Evolutionary conservation across 2,888 invertebrate genomes (phyloP), one percentile per base, ranked within the genome.

Genomic region (Mimumesa dahlbomi): DNA sequence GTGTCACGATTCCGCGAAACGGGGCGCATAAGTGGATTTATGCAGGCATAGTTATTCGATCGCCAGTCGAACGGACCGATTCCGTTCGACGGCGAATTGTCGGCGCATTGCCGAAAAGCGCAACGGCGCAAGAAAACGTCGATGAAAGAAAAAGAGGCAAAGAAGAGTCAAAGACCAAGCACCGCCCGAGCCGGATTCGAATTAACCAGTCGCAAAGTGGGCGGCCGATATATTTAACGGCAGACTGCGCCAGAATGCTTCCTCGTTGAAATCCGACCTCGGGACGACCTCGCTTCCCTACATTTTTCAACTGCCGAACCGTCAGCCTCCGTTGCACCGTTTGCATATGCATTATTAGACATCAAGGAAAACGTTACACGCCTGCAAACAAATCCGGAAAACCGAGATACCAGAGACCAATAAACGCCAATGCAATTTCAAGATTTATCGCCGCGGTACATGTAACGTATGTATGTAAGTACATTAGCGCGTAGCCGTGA

Each of bases 221-320:
- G 63, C 77, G 68, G 42, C 46, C 57, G 66, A 50, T 77, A 72
- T 74, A 77, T 76, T 79, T 79, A 79, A 79, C 61, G 36, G 34
- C 61, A 50, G 61, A 68, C 76, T 69, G 68, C 63, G 57, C 56
- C 69, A 65, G 73, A 77, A 73, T 70, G 74, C 79, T 79, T 78
- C 75, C 75, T 75, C 72, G 61, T 78, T 73, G 72, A 75, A 78
- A 73, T 66, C 66, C 68, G 65, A 72, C 70, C 75, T 73, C 63
- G 58, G 52, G 53, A 36, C 50, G 77, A 75, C 71, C 70, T 68
- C 76, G 66, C 31, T 29, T 57, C 40, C 66, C 58, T 31, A 66
- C 36, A 56, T 64, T 63, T 66, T 75, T 73, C 61, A 63, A 63
- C 61, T 34, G 13, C 3, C 18, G 25, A 25, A 16, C 7, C 34